phyloP scores from a whole-genome alignment of 2,113 vertebrate genomes.

The Phaethornis superciliosus region DNA sequence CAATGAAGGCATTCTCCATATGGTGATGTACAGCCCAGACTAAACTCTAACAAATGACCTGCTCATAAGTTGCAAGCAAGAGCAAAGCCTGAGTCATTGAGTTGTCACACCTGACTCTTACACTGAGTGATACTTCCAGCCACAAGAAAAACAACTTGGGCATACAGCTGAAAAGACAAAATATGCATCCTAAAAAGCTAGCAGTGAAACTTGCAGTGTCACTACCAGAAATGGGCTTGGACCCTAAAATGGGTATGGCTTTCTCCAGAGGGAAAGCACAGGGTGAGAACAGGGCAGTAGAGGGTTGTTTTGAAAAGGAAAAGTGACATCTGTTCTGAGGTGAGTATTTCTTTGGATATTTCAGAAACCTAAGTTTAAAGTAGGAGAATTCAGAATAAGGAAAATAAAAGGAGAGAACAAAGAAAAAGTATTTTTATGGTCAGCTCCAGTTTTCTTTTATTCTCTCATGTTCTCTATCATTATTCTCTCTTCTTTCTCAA shows the following conservation, averaged over 20 bases:
- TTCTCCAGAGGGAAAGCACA: background rate
- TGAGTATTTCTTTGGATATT: background rate
- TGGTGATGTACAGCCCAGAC: background rate
- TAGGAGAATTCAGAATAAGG: background rate
- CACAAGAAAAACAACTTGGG: background rate
- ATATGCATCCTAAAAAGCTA: background rate
- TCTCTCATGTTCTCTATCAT: background rate
- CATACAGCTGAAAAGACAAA: background rate
- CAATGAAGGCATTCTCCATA: background rate
- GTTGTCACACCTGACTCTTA: background rate
- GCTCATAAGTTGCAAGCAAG: background rate
- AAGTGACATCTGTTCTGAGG: background rate
- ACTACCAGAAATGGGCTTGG: background rate
- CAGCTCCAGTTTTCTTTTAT: background rate
- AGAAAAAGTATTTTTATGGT: background rate
- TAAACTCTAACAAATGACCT: background rate
- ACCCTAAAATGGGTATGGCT: background rate
- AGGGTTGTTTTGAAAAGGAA: background rate
- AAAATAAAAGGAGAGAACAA: background rate
- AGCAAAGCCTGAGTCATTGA: background rate
- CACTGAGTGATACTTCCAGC: background rate
- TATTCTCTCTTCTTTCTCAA: background rate
- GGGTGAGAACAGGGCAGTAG: background rate
- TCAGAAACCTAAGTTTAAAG: background rate
- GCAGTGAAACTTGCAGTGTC: fast-evolving